These are phyloP conservation scores for Notodonta ziczac DNA, from an alignment of 2,888 invertebrate genomes.

Conservation along the genomic window DNA sequence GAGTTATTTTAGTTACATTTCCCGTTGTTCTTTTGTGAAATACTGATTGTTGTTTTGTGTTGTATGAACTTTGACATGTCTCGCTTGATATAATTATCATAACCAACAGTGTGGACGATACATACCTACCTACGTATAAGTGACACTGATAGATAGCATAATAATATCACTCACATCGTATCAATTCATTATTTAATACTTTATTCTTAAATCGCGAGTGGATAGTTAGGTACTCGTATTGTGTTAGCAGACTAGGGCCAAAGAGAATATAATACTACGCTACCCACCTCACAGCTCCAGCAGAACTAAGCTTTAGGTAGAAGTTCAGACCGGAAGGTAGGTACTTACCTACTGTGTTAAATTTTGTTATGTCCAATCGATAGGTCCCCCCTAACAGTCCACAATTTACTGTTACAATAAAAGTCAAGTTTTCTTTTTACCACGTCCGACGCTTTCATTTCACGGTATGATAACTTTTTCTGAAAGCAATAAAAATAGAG, in stretches of 20 bases:
- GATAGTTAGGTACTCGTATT: no score
- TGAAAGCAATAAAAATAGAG: constrained; percentile 53
- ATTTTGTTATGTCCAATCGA: background rate
- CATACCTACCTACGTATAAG: background rate
- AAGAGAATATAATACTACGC: no score
- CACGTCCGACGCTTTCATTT: constrained; percentile 67
- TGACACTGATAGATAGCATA: background rate
- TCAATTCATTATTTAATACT: no score
- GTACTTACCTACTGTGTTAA: background rate
- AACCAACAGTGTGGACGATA: background rate
- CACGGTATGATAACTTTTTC: constrained; percentile 63
- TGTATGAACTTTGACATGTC: background rate
- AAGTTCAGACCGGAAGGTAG: background rate
- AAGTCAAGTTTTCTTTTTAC: constrained; percentile 44
- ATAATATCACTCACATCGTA: no score
- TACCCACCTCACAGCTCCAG: no score
- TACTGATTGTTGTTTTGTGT: no score
- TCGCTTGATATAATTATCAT: constrained; percentile 1
- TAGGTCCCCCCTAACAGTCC: constrained; percentile 19
- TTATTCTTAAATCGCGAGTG: no score
- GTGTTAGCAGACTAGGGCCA: no score
- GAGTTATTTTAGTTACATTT: no score
- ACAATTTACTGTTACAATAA: constrained; percentile 32
- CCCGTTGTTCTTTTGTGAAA: no score
- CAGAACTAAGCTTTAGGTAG: no score